Evolutionary conservation across 1,140 invertebrate species (phyloP), one percentile per base, ranked within the genome.

Genomic region (Diachasma alloeum): DNA sequence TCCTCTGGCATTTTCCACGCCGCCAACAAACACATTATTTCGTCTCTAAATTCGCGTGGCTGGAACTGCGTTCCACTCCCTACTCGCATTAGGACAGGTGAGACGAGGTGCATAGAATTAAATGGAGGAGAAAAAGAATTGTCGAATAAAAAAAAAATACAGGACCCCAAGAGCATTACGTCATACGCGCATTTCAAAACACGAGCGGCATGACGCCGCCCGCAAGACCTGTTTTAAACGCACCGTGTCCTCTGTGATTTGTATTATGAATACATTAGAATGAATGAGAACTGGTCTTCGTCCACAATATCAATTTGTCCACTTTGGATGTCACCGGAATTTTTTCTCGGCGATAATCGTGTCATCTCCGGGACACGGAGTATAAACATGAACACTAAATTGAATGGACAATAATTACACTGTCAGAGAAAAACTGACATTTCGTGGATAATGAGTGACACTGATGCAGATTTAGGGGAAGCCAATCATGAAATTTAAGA

Each of bases 251-350:
- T 63, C 59, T 19, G 53, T 59, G 59, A 63, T 63, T 63, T 26
- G 59, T 63, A 26, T 63, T 63, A 59, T 59, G 59, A 63, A 63
- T 63, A 63, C 6, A 63, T 63, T 63, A 63, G 19, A 63, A 26
- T 63, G 48, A 19, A 9, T 46, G n/a, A 59, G 8, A 63, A 24
- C 24, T 63, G 59, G 9, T 24, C 24, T 26, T 63, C 59, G 15
- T 42, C 26, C 59, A 4, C 24, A 13, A 4, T 63, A 63, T 63
- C 59, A 63, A 63, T 63, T 63, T 63, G 19, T 63, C 59, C 59
- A 63, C 19, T 31, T 63, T 31, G 59, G 24, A 63, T 63, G 24
- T 63, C 59, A 63, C 22, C 11, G 8, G 4, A 13, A 63, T 31
- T 63, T 63, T 63, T 56, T 63, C 26, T 22, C 1, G 22, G 24